A percentile compares a stretch with the other conserved stretches of the same genome.
Evolutionary conservation across 2,113 vertebrate species (phyloP).

Genomic region (Tylochromis polylepis): DNA sequence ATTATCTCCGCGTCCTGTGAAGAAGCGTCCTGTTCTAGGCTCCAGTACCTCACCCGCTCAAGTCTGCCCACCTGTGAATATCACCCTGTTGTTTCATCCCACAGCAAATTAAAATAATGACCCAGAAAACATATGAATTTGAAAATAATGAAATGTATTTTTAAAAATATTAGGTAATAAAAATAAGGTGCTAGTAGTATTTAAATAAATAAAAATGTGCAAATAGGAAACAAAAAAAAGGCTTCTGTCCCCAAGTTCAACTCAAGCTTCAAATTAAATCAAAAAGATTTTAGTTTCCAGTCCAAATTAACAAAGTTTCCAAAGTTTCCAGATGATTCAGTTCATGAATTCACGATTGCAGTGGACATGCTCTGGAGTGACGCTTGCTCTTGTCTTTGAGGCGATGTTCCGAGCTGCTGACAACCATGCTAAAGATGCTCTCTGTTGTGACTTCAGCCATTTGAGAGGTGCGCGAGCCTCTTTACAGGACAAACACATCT

Average conservation of each 20-base stretch:
- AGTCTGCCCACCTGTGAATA: neutral
- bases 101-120: neutral
- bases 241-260: neutral
- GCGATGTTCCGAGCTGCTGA: neutral
- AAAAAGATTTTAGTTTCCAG: fast-evolving
- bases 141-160: too few relatives aligned
- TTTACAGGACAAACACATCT: neutral
- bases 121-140: neutral
- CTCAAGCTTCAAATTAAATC: neutral
- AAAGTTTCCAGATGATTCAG: neutral
- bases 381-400: neutral
- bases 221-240: neutral
- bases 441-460: neutral
- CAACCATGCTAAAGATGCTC: neutral
- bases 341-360: neutral
- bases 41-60: neutral
- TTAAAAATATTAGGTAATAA: neutral
- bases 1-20: neutral
- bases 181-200: neutral
- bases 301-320: neutral
- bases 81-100: neutral
- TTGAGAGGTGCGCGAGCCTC: neutral
- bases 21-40: neutral
- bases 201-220: neutral
- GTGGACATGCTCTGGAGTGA: neutral